Evolutionary conservation across 2,888 invertebrate genomes (phyloP).

Genomic region (Hirtodrosophila cameraria): DNA sequence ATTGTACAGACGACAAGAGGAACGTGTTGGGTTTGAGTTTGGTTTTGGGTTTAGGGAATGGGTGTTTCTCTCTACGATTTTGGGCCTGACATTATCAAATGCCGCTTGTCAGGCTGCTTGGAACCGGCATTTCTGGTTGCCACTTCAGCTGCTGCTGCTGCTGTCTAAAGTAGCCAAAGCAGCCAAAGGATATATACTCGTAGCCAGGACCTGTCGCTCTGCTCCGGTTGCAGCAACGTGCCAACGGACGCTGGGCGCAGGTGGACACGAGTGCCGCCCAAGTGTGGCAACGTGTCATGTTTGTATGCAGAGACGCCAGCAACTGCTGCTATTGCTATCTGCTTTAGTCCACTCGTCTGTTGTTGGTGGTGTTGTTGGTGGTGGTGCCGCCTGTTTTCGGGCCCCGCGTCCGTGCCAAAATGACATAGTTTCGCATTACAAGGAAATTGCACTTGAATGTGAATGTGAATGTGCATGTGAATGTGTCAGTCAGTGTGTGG

Average conservation of each 20-base stretch:
- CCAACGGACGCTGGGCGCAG: conserved; percentile 46
- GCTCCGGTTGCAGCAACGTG: conserved; percentile 37
- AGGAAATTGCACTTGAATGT: conserved; percentile 81
- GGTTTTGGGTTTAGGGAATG: conserved; percentile 4
- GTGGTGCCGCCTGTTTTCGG: conserved; percentile 23
- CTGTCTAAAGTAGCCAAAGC: conserved; percentile 19
- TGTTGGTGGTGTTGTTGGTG: conserved; percentile 10
- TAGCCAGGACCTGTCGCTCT: conserved; percentile 27
- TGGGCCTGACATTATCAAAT: conserved; percentile 78
- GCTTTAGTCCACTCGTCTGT: conserved; percentile 3
- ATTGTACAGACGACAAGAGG: conserved; percentile 52
- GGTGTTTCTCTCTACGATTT: conserved; percentile 49
- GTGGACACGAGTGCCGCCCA: conserved; percentile 64
- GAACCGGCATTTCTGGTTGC: conserved; percentile 30
- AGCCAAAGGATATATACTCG: conserved; percentile 10
- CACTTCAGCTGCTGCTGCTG: conserved; percentile 29
- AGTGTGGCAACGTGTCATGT: conserved; percentile 74
- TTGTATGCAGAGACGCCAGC: conserved; percentile 61
- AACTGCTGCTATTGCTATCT: not conserved
- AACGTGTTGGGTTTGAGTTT: not conserved
- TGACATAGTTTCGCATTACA: conserved; percentile 80
- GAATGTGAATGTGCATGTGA: conserved; percentile 70
- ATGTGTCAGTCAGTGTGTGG: conserved; percentile 53
- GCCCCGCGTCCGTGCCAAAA: conserved; percentile 64
- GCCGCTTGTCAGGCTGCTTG: conserved; percentile 55